These are phyloP conservation scores for Talpa occidentalis DNA, from an alignment of 2,113 vertebrate species.

Conservation along the genomic window DNA sequence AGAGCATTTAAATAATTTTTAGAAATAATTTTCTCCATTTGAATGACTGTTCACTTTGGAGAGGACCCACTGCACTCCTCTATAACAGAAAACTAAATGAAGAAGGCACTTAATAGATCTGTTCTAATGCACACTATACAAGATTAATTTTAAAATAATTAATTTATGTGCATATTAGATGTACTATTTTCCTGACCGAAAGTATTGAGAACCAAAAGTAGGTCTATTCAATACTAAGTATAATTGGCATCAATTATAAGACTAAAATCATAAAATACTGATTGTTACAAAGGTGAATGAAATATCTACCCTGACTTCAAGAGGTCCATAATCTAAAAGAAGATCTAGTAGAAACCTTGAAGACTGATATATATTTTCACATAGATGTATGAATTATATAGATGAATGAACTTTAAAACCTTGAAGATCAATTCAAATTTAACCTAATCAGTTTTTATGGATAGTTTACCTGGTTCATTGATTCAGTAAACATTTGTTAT, in stretches of 20 bases:
- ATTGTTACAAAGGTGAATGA: neutral
- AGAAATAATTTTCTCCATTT: neutral
- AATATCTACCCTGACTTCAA: neutral
- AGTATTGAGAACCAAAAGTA: neutral
- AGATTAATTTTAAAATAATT: neutral
- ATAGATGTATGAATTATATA: neutral
- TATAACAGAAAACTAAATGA: neutral
- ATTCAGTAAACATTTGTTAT: conserved; percentile 29
- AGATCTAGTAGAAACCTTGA: neutral
- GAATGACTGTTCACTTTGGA: neutral
- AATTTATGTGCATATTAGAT: too few species aligned
- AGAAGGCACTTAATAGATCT: neutral
- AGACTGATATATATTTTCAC: neutral
- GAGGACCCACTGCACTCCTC: neutral
- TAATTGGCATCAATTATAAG: neutral
- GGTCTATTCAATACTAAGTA: neutral
- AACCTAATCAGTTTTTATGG: neutral
- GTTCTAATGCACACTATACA: neutral
- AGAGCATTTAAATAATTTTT: neutral
- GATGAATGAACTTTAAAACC: neutral
- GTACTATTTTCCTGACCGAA: too few species aligned
- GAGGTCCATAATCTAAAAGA: neutral
- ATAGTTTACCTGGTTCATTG: neutral
- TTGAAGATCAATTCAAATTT: neutral
- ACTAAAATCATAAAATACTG: neutral